phyloP scores from a whole-genome alignment of 2,113 vertebrate species.

The Nestor notabilis region DNA sequence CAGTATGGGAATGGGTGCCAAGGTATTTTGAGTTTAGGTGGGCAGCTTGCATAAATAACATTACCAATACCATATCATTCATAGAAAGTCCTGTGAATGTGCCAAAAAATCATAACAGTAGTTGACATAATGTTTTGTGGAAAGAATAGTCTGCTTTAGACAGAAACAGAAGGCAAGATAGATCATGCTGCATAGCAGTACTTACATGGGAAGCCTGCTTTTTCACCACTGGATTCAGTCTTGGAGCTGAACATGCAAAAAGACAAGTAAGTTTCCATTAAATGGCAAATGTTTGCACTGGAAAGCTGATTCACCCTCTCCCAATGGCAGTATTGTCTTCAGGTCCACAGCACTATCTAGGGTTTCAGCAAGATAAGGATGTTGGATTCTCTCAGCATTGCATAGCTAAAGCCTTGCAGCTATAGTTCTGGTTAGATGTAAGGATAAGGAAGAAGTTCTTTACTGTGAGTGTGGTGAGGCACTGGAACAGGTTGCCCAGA shows the following conservation, averaged over 20 bases:
- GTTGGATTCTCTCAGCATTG: not conserved
- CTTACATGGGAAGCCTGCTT: not conserved
- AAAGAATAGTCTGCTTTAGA: slow-evolving; percentile 17
- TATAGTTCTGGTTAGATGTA: not conserved
- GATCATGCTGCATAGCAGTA: not conserved
- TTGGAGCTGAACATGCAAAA: not conserved
- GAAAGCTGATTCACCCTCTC: not conserved
- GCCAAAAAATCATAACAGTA: slow-evolving; percentile 18
- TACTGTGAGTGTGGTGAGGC: not conserved
- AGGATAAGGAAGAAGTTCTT: not conserved
- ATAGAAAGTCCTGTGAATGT: not conserved
- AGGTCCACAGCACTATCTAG: not conserved
- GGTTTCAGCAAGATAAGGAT: not conserved
- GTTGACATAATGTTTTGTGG: slow-evolving; percentile 8
- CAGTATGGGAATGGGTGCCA: not conserved
- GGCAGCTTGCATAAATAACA: slow-evolving; percentile 48
- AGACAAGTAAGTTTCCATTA: not conserved
- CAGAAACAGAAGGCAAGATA: not conserved
- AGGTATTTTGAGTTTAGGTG: slow-evolving; percentile 11
- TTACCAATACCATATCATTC: not conserved
- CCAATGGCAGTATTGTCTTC: not conserved
- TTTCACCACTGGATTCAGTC: not conserved
- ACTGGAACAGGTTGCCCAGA: not conserved
- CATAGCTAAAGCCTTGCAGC: not conserved
- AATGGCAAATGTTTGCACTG: not conserved